phyloP scores from a whole-genome alignment of 2,888 invertebrate genomes.

The Pristionchus exspectatus region DNA sequence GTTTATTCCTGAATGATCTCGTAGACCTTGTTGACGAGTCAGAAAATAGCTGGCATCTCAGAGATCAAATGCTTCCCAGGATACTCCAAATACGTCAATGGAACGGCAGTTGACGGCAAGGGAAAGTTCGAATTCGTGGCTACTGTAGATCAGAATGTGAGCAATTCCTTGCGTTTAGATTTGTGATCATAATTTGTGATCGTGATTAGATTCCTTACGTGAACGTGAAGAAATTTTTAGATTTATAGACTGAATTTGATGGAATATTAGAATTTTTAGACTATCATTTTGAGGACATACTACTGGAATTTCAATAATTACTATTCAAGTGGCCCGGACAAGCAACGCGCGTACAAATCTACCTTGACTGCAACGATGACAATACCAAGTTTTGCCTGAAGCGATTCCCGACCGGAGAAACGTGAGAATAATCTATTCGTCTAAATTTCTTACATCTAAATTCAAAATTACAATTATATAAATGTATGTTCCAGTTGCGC shows the following conservation, averaged over 20 bases:
- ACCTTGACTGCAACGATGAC: neutral
- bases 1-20: neutral
- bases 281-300: too few species aligned
- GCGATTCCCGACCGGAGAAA: neutral
- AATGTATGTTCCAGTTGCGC: neutral
- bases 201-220: too few species aligned
- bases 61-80: neutral
- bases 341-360: neutral
- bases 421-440: neutral
- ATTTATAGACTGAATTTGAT: too few species aligned
- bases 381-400: neutral
- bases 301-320: neutral
- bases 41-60: neutral
- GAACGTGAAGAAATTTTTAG: too few species aligned
- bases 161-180: neutral
- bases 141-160: neutral
- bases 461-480: neutral
- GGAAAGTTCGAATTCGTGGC: slow-evolving; percentile 1
- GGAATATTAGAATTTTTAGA: too few species aligned
- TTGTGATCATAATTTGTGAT: too few species aligned
- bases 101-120: neutral
- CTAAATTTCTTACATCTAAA: too few species aligned
- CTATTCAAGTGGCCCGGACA: neutral
- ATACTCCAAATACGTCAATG: neutral
- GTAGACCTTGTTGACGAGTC: neutral